Evolutionary conservation across 2,888 invertebrate genomes (phyloP).

Genomic region (Polydrusus tereticollis): DNA sequence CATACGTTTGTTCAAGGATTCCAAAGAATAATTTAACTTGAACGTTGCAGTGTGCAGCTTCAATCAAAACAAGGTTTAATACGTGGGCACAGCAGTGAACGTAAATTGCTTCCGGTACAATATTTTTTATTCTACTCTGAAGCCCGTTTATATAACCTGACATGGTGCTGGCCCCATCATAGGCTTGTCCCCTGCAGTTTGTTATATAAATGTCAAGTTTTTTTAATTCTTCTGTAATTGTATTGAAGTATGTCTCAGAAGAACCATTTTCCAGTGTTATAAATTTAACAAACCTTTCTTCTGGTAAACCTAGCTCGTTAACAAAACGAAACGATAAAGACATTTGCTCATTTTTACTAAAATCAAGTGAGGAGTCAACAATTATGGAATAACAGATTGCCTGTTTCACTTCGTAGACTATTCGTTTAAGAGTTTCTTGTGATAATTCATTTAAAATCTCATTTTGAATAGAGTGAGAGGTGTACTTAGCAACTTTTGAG

Average conservation of each 20-base stretch:
- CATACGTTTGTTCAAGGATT: neutral
- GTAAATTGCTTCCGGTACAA: conserved; percentile 23
- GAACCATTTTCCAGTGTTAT: conserved; percentile 3
- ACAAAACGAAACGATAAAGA: conserved; percentile 19
- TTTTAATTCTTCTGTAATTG: neutral
- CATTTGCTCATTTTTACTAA: conserved; percentile 23
- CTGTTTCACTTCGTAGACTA: conserved; percentile 9
- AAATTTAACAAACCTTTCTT: conserved; percentile 21
- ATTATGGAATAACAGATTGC: conserved; percentile 9
- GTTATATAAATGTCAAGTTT: neutral
- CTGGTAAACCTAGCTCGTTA: neutral
- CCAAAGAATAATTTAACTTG: conserved; percentile 26
- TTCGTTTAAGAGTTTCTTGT: neutral
- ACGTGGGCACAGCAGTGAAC: conserved; percentile 26
- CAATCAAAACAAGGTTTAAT: conserved; percentile 16
- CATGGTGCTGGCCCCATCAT: conserved; percentile 22
- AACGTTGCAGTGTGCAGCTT: neutral
- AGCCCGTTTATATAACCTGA: conserved; percentile 4
- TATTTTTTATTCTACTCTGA: conserved; percentile 16
- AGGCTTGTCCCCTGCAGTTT: conserved; percentile 16
- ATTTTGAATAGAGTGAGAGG: neutral
- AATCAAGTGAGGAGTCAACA: conserved; percentile 11
- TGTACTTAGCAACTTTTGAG: neutral
- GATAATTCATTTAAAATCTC: neutral
- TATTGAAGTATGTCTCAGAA: conserved; percentile 13